phyloP scores from a whole-genome alignment of 1,140 invertebrate genomes.

The Theocolax elegans region DNA sequence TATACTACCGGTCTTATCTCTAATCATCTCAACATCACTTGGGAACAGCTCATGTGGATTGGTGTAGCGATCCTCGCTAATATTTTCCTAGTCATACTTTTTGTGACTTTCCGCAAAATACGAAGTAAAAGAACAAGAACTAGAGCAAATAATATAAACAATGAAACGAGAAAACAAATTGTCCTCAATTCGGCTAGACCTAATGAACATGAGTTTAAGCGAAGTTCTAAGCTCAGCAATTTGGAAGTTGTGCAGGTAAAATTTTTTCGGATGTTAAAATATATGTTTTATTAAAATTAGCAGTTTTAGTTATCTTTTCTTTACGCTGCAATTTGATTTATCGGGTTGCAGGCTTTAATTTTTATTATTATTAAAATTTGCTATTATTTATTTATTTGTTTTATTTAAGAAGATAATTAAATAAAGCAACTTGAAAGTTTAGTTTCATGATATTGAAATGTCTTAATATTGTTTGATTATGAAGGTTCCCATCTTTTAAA shows the following conservation, averaged over 20 bases:
- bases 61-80: constrained; percentile 70
- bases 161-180: constrained; percentile 71
- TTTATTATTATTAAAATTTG: background rate
- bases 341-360: too few species aligned
- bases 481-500: too few species aligned
- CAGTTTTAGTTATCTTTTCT: too few species aligned
- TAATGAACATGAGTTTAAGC: constrained; percentile 75
- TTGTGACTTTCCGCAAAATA: constrained; percentile 66
- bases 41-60: constrained; percentile 75
- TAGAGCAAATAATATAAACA: constrained; percentile 68
- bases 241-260: constrained; percentile 81
- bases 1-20: constrained; percentile 79
- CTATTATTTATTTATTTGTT: too few species aligned
- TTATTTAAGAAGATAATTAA: too few species aligned
- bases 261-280: too few species aligned
- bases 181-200: constrained; percentile 69
- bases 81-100: constrained; percentile 71
- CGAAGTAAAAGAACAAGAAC: constrained; percentile 63
- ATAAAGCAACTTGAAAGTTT: too few species aligned
- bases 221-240: constrained; percentile 88
- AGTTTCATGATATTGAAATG: too few species aligned
- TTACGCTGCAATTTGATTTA: too few species aligned
- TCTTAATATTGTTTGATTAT: too few species aligned
- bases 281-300: too few species aligned
- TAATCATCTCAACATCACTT: constrained; percentile 69